These are phyloP conservation scores for Atrichornis clamosus DNA, from an alignment of 2,113 vertebrate species.

Conservation along the genomic window DNA sequence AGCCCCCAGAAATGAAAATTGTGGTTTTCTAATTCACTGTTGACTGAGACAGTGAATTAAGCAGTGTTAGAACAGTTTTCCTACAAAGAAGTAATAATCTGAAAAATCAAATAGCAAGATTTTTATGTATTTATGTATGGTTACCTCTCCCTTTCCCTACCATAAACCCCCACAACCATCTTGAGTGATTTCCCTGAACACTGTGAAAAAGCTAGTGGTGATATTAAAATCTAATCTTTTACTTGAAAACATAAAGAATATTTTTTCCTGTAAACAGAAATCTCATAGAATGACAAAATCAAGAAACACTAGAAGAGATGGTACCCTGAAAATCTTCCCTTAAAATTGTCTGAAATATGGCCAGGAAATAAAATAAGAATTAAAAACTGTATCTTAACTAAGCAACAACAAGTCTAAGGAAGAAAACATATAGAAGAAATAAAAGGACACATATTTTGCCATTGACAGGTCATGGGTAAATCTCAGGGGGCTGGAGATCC, in stretches of 20 bases:
- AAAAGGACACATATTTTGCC: background rate
- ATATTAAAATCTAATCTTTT: background rate
- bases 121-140: background rate
- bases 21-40: conserved; percentile 46
- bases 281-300: background rate
- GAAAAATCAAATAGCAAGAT: background rate
- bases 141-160: background rate
- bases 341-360: background rate
- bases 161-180: background rate
- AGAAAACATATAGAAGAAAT: background rate
- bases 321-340: background rate
- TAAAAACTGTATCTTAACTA: background rate
- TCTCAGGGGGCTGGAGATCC: background rate
- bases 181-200: background rate
- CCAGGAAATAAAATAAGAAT: background rate
- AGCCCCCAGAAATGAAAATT: conserved; percentile 51
- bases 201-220: background rate
- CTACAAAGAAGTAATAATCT: conserved; percentile 73
- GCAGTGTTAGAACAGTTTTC: conserved; percentile 44
- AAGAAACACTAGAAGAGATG: background rate
- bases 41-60: conserved; percentile 65
- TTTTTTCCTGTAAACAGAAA: background rate
- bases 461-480: background rate
- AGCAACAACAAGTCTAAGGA: background rate
- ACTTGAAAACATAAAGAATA: background rate